A percentile compares a stretch with the other conserved stretches of the same genome.
phyloP scores from a whole-genome alignment of 1,140 invertebrate genomes.

The Drosophila pallidifrons region DNA sequence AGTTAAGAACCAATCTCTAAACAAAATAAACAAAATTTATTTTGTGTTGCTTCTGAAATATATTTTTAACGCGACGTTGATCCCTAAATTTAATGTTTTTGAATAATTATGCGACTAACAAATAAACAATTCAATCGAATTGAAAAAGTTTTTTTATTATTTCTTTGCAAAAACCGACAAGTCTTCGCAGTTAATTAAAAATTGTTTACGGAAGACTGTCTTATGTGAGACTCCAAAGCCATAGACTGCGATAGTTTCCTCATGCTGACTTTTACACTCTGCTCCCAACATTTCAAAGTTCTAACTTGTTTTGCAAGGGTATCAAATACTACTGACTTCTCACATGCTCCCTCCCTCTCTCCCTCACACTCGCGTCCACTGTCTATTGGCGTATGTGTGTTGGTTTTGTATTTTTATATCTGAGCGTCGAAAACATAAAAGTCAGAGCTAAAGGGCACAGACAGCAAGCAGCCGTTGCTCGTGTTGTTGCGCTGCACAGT shows the following conservation, averaged over 20 bases:
- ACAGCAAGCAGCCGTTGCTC: constrained; percentile 66
- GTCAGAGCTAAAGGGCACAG: constrained; percentile 75
- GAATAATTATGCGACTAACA: no score
- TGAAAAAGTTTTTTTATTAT: no score
- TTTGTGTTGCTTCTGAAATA: no score
- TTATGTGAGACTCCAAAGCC: background rate
- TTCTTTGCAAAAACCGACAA: no score
- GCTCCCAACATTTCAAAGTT: constrained; percentile 20
- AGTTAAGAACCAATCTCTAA: no score
- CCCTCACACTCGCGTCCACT: background rate
- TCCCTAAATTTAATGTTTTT: no score
- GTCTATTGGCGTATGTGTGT: constrained; percentile 38
- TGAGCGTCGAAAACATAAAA: constrained; percentile 76
- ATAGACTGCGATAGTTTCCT: background rate
- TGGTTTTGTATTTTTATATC: constrained; percentile 62
- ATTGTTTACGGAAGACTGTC: background rate
- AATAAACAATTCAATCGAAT: no score
- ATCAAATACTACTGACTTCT: constrained; percentile 23
- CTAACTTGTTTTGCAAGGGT: constrained; percentile 34
- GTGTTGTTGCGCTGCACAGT: constrained; percentile 53
- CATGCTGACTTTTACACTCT: constrained; percentile 11
- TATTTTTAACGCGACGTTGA: no score
- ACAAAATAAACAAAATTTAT: no score
- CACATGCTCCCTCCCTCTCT: constrained; percentile 9
- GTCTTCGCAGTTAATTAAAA: background rate